A percentile compares a stretch with the other conserved stretches of the same genome.
phyloP scores from a whole-genome alignment of 2,113 vertebrate genomes.

The Tamias sibiricus region DNA sequence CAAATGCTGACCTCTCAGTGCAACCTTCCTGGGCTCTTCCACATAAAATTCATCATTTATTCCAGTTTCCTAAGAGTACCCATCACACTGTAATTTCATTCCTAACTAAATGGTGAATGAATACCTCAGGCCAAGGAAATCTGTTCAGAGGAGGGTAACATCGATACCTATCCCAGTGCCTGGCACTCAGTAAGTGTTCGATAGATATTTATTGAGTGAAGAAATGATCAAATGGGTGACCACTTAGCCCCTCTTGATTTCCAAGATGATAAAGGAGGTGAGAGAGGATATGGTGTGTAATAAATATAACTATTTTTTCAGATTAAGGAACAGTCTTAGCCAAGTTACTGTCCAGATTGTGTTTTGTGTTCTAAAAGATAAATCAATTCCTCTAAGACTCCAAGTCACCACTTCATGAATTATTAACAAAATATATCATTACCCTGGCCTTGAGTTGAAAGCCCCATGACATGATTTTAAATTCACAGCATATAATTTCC shows the following conservation, averaged over 20 bases:
- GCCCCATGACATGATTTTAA: constrained; percentile 10
- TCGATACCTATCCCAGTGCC: not conserved
- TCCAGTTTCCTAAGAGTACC: not conserved
- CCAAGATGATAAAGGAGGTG: not conserved
- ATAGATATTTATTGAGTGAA: not conserved
- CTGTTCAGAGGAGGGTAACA: not conserved
- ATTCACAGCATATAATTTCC: constrained; percentile 23
- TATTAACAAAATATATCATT: constrained; percentile 68
- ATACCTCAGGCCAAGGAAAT: not conserved
- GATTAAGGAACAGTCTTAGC: not conserved
- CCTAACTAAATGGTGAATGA: not conserved
- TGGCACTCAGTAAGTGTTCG: not conserved
- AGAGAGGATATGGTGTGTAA: not conserved
- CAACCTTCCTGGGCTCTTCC: not conserved
- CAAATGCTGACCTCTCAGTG: not conserved
- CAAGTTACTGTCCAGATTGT: constrained; percentile 29
- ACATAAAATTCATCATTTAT: not conserved
- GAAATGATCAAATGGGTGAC: not conserved
- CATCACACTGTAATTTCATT: not conserved
- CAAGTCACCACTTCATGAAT: constrained; percentile 46
- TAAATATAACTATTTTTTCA: constrained; percentile 20
- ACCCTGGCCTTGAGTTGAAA: constrained; percentile 28
- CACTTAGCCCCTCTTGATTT: not conserved
- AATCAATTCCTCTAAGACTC: constrained; percentile 35
- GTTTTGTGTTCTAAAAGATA: constrained; percentile 50